Conservation (phyloP, 2,113 vertebrate genomes). For the Pavo muticus region DNA sequence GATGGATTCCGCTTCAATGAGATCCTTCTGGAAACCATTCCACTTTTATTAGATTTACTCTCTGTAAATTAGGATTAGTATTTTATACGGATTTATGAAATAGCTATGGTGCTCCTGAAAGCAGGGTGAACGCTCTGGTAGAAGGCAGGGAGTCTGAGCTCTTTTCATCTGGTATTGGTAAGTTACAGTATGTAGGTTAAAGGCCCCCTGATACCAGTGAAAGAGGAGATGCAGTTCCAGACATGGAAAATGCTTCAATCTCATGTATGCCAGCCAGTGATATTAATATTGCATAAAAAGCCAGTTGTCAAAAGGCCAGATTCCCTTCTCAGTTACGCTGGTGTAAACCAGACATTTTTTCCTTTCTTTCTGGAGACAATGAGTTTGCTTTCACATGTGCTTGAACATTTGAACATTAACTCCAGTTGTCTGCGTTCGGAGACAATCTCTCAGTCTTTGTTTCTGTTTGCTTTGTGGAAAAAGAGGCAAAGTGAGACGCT, state of each 20-base stretch:
- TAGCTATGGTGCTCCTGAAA: constrained; percentile 42
- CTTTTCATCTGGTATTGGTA: constrained; percentile 52
- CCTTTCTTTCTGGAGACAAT: background rate
- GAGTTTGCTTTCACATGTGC: background rate
- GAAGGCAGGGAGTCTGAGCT: background rate
- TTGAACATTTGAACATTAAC: background rate
- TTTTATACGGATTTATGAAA: constrained; percentile 72
- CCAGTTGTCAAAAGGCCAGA: constrained; percentile 47
- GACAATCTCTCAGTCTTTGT: background rate
- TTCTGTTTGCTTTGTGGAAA: background rate
- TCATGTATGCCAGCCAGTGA: constrained; percentile 45
- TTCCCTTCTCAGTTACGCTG: constrained; percentile 49
- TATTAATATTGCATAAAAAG: constrained; percentile 50
- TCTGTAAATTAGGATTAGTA: constrained; percentile 69
- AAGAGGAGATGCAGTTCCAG: constrained; percentile 33
- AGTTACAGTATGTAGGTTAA: constrained; percentile 54
- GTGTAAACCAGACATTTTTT: background rate
- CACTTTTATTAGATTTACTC: constrained; percentile 62
- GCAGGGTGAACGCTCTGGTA: constrained; percentile 1
- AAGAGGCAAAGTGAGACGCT: background rate
- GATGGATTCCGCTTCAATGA: constrained; percentile 42
- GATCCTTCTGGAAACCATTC: constrained; percentile 61
- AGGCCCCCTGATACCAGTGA: constrained; percentile 34
- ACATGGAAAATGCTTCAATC: constrained; percentile 54
- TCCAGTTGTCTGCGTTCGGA: background rate